A percentile compares a stretch with the other conserved stretches of the same genome.
Conservation (phyloP, 2,888 invertebrate genomes). For the Geophilus truncorum region DNA sequence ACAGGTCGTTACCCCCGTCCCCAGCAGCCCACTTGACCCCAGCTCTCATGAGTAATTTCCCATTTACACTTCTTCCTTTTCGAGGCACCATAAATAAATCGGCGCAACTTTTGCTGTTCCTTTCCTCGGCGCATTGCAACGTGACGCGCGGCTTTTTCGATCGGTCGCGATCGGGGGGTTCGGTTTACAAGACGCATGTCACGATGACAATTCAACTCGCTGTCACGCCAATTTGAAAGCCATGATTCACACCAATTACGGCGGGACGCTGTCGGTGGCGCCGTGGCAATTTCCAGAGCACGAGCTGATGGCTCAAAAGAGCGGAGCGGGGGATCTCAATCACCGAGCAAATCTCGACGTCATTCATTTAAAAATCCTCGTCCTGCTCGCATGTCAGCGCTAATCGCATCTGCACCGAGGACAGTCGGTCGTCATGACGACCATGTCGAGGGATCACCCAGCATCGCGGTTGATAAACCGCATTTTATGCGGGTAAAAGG, state of each 20-base stretch:
- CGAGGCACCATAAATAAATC: no score
- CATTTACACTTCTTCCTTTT: no score
- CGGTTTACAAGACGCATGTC: neutral
- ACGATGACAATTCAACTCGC: neutral
- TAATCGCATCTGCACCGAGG: neutral
- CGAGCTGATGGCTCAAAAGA: neutral
- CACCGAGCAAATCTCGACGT: neutral
- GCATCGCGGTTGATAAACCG: neutral
- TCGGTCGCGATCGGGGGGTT: neutral
- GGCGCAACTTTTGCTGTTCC: no score
- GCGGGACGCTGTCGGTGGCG: neutral
- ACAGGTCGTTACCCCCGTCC: no score
- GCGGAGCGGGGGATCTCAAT: neutral
- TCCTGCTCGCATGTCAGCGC: neutral
- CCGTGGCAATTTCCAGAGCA: neutral
- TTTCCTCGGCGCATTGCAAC: no score
- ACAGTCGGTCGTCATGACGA: neutral
- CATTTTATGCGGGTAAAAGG: no score
- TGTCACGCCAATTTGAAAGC: neutral
- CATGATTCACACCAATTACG: neutral
- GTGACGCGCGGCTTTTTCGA: no score
- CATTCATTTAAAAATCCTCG: neutral
- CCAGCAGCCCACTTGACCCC: no score
- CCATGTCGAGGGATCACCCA: neutral
- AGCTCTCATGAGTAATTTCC: no score